Percentiles rank a stretch among this genome's conserved stretches.
These are phyloP conservation scores for Dione juno DNA, from an alignment of 2,888 invertebrate genomes.

Conservation along the genomic window DNA sequence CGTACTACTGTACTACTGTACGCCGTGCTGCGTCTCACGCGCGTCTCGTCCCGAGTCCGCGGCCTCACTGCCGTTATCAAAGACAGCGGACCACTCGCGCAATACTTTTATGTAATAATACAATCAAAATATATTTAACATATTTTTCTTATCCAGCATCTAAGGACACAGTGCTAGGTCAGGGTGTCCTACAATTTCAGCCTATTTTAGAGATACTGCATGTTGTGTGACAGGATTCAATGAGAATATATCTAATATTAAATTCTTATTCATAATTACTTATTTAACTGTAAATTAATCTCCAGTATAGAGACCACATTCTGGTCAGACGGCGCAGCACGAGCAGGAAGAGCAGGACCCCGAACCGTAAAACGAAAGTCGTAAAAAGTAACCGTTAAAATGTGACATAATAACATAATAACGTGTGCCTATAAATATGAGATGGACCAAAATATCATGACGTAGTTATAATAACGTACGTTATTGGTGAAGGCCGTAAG, in stretches of 20 bases:
- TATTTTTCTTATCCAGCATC: neutral
- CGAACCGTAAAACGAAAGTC: neutral
- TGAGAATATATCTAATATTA: neutral
- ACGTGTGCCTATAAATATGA: neutral
- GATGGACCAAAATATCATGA: neutral
- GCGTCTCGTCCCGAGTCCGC: conserved; percentile 2
- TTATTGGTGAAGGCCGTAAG: too few species aligned
- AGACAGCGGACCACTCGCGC: neutral
- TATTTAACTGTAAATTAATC: neutral
- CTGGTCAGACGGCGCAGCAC: neutral
- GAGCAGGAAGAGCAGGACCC: neutral
- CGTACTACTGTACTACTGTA: too few species aligned
- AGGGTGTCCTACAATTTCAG: neutral
- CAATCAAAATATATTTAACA: neutral
- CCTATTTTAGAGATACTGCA: neutral
- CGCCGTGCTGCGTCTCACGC: neutral
- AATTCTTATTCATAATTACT: neutral
- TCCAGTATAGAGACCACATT: neutral
- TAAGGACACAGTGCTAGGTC: neutral
- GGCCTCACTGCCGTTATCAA: conserved; percentile 21
- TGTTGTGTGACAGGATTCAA: neutral
- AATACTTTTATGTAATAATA: neutral
- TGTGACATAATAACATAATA: conserved; percentile 5
- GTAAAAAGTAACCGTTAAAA: conserved; percentile 1
- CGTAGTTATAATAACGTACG: neutral